A percentile compares a stretch with the other conserved stretches of the same genome.
Conservation (phyloP, 2,888 invertebrate species). For the Papilio elwesi region DNA sequence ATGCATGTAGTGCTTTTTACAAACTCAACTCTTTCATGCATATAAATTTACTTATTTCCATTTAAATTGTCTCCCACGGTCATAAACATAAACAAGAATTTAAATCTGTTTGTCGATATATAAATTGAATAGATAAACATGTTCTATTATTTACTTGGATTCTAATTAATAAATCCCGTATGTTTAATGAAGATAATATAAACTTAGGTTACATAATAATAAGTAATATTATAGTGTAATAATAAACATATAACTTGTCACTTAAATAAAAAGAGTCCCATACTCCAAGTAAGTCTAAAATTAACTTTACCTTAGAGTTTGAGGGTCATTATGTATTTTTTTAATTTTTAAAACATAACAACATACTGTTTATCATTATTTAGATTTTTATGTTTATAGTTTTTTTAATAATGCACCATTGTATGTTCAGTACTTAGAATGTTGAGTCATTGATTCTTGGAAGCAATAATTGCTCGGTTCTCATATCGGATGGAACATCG, state of each 20-base stretch:
- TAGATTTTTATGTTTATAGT: background rate
- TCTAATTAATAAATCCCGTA: background rate
- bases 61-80: slow-evolving; percentile 21
- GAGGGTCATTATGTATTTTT: too few relatives aligned
- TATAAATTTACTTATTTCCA: slow-evolving; percentile 29
- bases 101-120: background rate
- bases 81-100: slow-evolving; percentile 19
- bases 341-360: too few relatives aligned
- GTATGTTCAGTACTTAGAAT: background rate
- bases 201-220: too few relatives aligned
- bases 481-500: slow-evolving; percentile 14
- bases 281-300: too few relatives aligned
- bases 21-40: slow-evolving; percentile 12
- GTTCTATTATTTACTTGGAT: slow-evolving; percentile 2
- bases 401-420: background rate
- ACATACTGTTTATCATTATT: too few relatives aligned
- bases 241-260: too few relatives aligned
- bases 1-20: background rate
- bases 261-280: too few relatives aligned
- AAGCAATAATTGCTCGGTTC: slow-evolving; percentile 16
- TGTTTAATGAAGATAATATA: background rate
- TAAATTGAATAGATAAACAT: slow-evolving; percentile 10
- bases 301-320: too few relatives aligned
- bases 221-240: too few relatives aligned
- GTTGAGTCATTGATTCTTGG: slow-evolving; percentile 9